A percentile compares a stretch with the other conserved stretches of the same genome.
Conservation (phyloP, 1,140 invertebrate species). For the Chironomus striatipennis region DNA sequence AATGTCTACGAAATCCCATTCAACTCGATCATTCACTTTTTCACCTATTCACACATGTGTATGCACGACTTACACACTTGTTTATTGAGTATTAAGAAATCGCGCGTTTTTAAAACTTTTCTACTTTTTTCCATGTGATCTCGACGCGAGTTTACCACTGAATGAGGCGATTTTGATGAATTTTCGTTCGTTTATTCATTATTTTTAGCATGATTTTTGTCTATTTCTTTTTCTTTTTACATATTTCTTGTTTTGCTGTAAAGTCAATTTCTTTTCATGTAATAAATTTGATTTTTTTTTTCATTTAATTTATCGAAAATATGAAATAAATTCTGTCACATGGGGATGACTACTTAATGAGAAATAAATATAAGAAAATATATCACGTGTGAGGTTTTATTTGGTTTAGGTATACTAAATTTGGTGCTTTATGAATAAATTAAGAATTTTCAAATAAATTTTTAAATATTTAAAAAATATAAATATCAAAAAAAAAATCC, state of each 20-base stretch:
- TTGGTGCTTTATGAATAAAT: too few species aligned
- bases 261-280: background rate
- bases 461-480: too few species aligned
- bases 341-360: too few species aligned
- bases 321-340: too few species aligned
- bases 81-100: too few species aligned
- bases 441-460: too few species aligned
- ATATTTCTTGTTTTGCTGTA: background rate
- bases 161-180: slow-evolving; percentile 12
- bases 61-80: too few species aligned
- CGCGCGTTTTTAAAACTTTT: background rate
- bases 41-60: background rate
- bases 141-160: slow-evolving; percentile 4
- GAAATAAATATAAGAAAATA: too few species aligned
- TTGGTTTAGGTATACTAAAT: too few species aligned
- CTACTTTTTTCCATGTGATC: slow-evolving; percentile 5
- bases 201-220: background rate
- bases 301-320: background rate
- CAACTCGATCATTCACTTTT: background rate
- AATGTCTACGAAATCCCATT: background rate
- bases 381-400: too few species aligned
- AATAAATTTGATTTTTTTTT: background rate
- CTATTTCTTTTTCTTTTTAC: background rate
- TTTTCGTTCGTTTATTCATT: slow-evolving; percentile 14
- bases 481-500: too few species aligned